phyloP scores from a whole-genome alignment of 2,888 invertebrate species.

The Blastobasis adustella region DNA sequence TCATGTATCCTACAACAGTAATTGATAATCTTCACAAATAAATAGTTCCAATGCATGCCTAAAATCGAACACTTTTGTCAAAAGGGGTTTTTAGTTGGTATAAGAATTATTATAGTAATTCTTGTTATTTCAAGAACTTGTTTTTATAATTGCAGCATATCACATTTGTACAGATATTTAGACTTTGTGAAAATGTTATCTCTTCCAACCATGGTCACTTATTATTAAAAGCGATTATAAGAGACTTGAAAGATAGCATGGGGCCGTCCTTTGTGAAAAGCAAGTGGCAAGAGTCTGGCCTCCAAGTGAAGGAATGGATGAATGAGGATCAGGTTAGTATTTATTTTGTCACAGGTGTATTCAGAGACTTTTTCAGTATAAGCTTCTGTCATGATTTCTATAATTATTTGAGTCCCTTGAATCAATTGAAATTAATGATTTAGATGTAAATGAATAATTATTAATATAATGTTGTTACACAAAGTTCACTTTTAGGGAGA shows the following conservation, averaged over 20 bases:
- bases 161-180: slow-evolving; percentile 48
- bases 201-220: slow-evolving; percentile 50
- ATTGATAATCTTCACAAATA: too few species aligned
- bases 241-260: slow-evolving; percentile 56
- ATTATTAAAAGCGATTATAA: slow-evolving; percentile 51
- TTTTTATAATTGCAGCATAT: slow-evolving; percentile 46
- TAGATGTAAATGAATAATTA: too few species aligned
- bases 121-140: background rate
- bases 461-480: too few species aligned
- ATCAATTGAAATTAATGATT: too few species aligned
- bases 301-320: slow-evolving; percentile 60
- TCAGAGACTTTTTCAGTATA: too few species aligned
- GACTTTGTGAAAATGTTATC: slow-evolving; percentile 45
- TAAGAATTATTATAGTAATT: background rate
- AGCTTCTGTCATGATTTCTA: too few species aligned
- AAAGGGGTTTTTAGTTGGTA: background rate
- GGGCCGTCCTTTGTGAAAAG: slow-evolving; percentile 58
- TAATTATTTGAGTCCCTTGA: too few species aligned
- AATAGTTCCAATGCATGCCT: too few species aligned
- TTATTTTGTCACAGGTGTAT: background rate
- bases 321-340: slow-evolving; percentile 47
- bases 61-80: too few species aligned
- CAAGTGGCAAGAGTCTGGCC: slow-evolving; percentile 60
- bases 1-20: too few species aligned
- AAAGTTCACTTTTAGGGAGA: background rate